Conservation (phyloP, 2,113 vertebrate species). For the Actinemys pallida region DNA sequence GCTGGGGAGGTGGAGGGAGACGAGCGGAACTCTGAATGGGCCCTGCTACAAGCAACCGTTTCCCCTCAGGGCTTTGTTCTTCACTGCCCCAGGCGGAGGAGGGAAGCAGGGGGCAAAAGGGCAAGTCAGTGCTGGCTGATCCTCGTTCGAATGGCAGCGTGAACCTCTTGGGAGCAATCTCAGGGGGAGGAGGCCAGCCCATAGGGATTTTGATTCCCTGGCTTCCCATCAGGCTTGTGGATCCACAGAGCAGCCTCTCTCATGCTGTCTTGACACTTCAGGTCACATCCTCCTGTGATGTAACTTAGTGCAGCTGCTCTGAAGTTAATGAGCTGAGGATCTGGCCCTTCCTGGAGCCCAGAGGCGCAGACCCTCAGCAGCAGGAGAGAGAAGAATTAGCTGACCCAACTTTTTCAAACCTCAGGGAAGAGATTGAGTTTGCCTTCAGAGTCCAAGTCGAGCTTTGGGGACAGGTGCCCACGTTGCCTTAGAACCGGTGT, state of each 20-base stretch:
- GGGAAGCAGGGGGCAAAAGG: not conserved
- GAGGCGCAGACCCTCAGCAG: rapidly evolving
- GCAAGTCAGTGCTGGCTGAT: not conserved
- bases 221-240: not conserved
- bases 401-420: no score
- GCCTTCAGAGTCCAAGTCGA: not conserved
- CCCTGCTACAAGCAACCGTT: not conserved
- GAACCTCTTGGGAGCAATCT: not conserved
- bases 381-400: not conserved
- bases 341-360: not conserved
- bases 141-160: not conserved
- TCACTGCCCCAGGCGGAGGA: not conserved
- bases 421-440: rapidly evolving
- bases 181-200: not conserved
- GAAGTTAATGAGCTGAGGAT: not conserved
- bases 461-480: not conserved
- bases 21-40: not conserved
- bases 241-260: no score
- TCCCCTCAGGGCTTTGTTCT: not conserved
- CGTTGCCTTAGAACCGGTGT: rapidly evolving
- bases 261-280: not conserved
- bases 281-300: not conserved
- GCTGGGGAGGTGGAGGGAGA: not conserved
- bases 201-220: not conserved
- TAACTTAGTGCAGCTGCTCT: not conserved